Conservation (phyloP, 2,113 vertebrate species). For the Eolophus roseicapilla region DNA sequence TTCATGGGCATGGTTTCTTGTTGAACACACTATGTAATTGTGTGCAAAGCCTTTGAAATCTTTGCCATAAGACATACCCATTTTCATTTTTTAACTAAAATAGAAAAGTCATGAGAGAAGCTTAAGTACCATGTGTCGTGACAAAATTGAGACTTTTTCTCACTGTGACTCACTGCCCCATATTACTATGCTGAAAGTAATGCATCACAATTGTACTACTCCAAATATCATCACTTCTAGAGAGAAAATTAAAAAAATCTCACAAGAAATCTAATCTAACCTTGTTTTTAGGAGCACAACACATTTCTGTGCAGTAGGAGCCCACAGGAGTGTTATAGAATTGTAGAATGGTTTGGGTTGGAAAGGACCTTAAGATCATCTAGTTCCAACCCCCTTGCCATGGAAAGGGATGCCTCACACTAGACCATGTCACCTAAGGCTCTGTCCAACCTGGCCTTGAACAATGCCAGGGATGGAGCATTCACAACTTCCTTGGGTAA, state of each 20-base stretch:
- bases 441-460: not conserved
- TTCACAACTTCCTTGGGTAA: not conserved
- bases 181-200: not conserved
- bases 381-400: not conserved
- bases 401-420: not conserved
- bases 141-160: not conserved
- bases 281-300: not conserved
- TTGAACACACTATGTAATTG: not conserved
- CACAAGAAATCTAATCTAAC: not conserved
- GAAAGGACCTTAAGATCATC: not conserved
- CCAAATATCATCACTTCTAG: not conserved
- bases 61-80: accelerated
- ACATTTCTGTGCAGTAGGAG: not conserved
- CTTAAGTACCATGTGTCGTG: not conserved
- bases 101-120: not conserved
- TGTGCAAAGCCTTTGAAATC: not conserved
- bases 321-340: not conserved
- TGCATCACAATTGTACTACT: not conserved
- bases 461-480: not conserved
- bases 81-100: not conserved
- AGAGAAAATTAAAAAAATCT: not conserved
- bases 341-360: not conserved
- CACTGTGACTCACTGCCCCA: not conserved
- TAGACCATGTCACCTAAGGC: not conserved
- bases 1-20: not conserved